Conservation (phyloP, 2,797 vertebrate species). For the Varecia variegata region DNA sequence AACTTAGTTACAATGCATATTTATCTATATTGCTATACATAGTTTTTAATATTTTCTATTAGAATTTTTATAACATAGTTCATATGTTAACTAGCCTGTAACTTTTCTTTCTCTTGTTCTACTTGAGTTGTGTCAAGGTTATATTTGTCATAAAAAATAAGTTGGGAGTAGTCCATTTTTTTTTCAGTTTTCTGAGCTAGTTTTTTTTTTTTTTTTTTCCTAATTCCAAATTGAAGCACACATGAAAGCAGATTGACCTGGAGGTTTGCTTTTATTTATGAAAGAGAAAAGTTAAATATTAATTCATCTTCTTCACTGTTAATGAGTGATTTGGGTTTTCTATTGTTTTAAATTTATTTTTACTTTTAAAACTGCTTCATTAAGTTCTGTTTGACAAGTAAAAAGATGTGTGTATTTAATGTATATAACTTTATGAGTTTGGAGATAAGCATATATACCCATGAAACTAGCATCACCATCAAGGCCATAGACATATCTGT, state of each 20-base stretch:
- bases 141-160: not conserved
- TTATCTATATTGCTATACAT: not conserved
- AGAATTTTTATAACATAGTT: not conserved
- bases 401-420: not conserved
- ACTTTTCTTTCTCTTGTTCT: not conserved
- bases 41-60: not conserved
- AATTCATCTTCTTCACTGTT: not conserved
- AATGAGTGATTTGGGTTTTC: not conserved
- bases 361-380: not conserved
- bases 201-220: no score
- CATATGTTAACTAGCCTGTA: not conserved
- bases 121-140: not conserved
- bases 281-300: not conserved
- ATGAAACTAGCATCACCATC: no score
- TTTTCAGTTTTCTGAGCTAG: no score
- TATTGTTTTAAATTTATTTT: not conserved
- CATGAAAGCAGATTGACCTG: no score
- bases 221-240: no score
- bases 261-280: not conserved
- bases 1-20: not conserved
- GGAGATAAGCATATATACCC: not conserved
- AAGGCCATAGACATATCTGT: no score
- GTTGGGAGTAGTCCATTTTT: not conserved
- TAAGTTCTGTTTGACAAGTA: not conserved
- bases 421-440: not conserved